A percentile compares a stretch with the other conserved stretches of the same genome.
Conservation (phyloP, 2,888 invertebrate species). For the Papilio demoleus region DNA sequence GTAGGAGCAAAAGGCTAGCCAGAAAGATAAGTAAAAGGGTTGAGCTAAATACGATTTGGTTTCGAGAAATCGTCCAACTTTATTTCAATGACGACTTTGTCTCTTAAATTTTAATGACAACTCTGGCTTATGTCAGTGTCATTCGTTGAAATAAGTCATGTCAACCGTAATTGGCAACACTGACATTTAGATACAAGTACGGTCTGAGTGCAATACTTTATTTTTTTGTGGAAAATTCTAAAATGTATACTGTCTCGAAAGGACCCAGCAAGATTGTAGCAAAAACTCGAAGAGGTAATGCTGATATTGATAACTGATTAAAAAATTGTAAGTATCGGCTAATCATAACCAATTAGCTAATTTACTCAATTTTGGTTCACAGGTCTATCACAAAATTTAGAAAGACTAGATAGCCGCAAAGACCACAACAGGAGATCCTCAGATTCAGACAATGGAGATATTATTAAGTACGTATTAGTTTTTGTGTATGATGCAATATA, state of each 20-base stretch:
- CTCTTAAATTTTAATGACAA: conserved; percentile 1
- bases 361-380: conserved; percentile 57
- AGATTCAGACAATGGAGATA: conserved; percentile 87
- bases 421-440: conserved; percentile 87
- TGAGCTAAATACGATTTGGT: neutral
- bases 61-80: neutral
- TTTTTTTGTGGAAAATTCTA: conserved; percentile 71
- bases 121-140: conserved; percentile 9
- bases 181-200: conserved; percentile 42
- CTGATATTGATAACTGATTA: conserved; percentile 29
- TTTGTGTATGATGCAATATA: conserved; percentile 52
- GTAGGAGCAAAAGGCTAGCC: too few relatives aligned
- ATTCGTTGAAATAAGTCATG: neutral
- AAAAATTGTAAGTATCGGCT: conserved; percentile 29
- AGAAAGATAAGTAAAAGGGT: too few relatives aligned
- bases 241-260: conserved; percentile 94
- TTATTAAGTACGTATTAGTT: conserved; percentile 82
- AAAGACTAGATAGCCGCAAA: conserved; percentile 89
- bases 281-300: conserved; percentile 90
- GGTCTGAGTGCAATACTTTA: conserved; percentile 57
- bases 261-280: conserved; percentile 95
- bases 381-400: conserved; percentile 93
- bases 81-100: neutral
- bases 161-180: conserved; percentile 34
- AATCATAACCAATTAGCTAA: conserved; percentile 44